Base-by-base conservation (phyloP, 2,113 vertebrate genomes). In the Guaruba guarouba region DNA sequence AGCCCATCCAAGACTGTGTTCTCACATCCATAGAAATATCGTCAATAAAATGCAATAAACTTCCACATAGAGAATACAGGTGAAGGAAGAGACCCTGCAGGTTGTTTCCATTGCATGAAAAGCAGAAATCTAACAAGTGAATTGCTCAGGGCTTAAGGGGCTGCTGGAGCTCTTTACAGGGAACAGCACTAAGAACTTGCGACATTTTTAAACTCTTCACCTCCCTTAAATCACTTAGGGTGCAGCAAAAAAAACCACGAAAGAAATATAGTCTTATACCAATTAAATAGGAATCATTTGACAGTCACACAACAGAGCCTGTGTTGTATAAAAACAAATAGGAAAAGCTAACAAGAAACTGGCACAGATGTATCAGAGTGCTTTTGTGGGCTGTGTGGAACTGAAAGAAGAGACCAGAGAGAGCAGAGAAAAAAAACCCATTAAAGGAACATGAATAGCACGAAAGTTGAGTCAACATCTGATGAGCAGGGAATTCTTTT, bases 11-110 rank as follows among this genome's bases (percentile, higher is more conserved):
- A 64, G 68, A 11, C 16, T 2, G 18, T 13, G 13, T 46, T 52
- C 82, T 82, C 2, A 0, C 28, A 70, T 13, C 37, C 37, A 49
- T 0, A 33, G 48, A 55, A 59, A 68, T 16, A 52, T 0, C 41
- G 22, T 3, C 19, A 74, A 46, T 17, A 59, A 82, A 77, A 59
- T 1, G 6, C 57, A 73, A 14, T 15, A 68, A 76, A 41, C 6
- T 39, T 37, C 59, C 23, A 8, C 2, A 10, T 1, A 57, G 20
- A 66, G 31, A 0, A 2, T 29, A 9, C 2, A 19, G 51, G 31
- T 23, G 2, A 69, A 11, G 7, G 55, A 68, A 23, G 24, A 91
- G 19, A 39, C 16, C 66, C 67, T 17, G n/a, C 43, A 59, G 62
- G 48, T 10, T 55, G 18, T 25, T 64, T 19, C 86, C 41, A 20